Conservation (phyloP, 2,797 vertebrate genomes). For the Cossypha heuglini region DNA sequence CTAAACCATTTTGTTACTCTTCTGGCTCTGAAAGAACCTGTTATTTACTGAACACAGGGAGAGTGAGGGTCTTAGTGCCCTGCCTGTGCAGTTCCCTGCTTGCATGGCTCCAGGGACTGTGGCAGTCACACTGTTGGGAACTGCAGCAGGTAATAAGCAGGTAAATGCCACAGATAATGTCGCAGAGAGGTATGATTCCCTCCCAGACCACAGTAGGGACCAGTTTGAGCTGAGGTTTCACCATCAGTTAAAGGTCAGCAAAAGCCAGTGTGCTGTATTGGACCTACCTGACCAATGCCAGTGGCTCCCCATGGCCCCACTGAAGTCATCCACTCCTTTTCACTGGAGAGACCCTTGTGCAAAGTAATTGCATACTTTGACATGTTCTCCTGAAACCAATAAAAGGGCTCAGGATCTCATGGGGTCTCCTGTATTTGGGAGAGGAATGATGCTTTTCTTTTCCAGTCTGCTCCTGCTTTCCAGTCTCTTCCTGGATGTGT, state of each 20-base stretch:
- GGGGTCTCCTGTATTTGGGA: background rate
- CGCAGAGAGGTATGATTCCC: background rate
- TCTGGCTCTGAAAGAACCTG: background rate
- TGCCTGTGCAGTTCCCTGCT: background rate
- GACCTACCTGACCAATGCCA: background rate
- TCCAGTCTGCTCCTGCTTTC: background rate
- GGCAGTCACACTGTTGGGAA: background rate
- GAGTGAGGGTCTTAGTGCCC: background rate
- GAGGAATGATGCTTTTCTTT: background rate
- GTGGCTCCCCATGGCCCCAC: background rate
- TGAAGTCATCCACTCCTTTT: background rate
- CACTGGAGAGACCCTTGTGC: background rate
- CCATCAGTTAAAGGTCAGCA: background rate
- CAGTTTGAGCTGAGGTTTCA: background rate
- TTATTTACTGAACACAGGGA: background rate
- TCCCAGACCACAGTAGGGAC: background rate
- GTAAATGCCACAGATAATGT: background rate
- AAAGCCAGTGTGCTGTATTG: background rate
- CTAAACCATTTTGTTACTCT: background rate
- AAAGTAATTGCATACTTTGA: background rate
- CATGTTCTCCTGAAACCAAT: background rate
- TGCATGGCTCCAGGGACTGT: background rate
- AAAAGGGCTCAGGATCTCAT: background rate
- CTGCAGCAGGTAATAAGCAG: background rate
- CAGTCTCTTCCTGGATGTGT: background rate